Conservation (phyloP, 2,113 vertebrate genomes). For the Lasiurus cinereus region DNA sequence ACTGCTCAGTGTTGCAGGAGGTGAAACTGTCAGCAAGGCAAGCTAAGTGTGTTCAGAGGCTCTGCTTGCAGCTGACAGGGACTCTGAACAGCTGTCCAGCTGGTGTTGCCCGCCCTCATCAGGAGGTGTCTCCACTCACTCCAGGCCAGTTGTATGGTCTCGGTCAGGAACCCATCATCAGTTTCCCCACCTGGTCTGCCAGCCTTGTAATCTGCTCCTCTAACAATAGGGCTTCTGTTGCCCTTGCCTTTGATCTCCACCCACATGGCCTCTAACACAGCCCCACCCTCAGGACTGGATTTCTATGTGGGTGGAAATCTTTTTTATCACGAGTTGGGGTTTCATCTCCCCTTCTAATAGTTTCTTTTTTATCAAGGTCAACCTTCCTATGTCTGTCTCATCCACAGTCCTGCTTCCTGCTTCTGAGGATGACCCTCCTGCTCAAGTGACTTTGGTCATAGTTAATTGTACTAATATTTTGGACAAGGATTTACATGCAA, state of each 20-base stretch:
- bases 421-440: slow-evolving; percentile 17
- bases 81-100: neutral
- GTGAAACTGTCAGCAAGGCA: slow-evolving; percentile 2
- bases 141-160: slow-evolving; percentile 69
- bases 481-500: neutral
- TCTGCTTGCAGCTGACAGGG: neutral
- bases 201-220: slow-evolving; percentile 64
- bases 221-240: slow-evolving; percentile 73
- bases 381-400: slow-evolving; percentile 4
- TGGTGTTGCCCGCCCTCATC: neutral
- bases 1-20: neutral
- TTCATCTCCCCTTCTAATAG: slow-evolving; percentile 46
- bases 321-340: slow-evolving; percentile 4
- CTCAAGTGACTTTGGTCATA: slow-evolving; percentile 45
- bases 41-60: neutral
- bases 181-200: slow-evolving; percentile 65
- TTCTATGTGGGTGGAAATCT: slow-evolving; percentile 71
- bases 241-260: slow-evolving; percentile 72
- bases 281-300: slow-evolving; percentile 65
- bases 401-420: neutral
- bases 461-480: neutral
- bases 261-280: slow-evolving; percentile 68
- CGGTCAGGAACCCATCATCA: slow-evolving; percentile 61
- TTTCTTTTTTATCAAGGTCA: slow-evolving; percentile 58
- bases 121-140: neutral